Percentiles rank a stretch among this genome's conserved stretches.
Evolutionary conservation across 2,888 invertebrate genomes (phyloP).

Genomic region (Amitus sp.): DNA sequence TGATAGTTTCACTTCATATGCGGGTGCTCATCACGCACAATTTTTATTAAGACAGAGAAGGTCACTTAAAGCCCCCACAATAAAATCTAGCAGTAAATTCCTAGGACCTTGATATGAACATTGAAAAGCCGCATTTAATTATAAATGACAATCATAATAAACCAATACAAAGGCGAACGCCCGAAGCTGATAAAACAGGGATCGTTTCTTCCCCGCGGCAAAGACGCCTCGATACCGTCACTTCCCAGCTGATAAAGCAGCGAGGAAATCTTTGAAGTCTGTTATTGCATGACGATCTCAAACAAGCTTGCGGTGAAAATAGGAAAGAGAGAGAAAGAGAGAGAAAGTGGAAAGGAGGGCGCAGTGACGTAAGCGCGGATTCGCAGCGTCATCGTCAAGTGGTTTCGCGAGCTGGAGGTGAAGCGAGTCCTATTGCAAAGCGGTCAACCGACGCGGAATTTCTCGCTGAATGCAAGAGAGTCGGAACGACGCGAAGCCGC

Average conservation of each 20-base stretch:
- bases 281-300: constrained; percentile 3
- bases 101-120: no score
- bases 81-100: no score
- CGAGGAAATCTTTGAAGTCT: neutral
- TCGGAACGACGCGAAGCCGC: neutral
- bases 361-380: constrained; percentile 38
- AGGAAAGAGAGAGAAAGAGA: neutral
- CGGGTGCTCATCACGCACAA: no score
- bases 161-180: neutral
- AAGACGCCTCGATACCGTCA: neutral
- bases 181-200: neutral
- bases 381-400: constrained; percentile 11
- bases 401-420: constrained; percentile 4
- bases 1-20: no score
- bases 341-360: constrained; percentile 23
- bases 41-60: no score
- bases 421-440: constrained; percentile 10
- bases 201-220: neutral
- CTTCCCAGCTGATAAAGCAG: neutral
- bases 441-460: constrained; percentile 16
- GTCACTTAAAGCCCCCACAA: no score
- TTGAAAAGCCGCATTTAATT: no score
- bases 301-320: constrained; percentile 7
- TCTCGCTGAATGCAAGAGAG: neutral
- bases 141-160: no score